A percentile compares a stretch with the other conserved stretches of the same genome.
Evolutionary conservation across 1,140 invertebrate species (phyloP).

Genomic region (Diachasma alloeum): DNA sequence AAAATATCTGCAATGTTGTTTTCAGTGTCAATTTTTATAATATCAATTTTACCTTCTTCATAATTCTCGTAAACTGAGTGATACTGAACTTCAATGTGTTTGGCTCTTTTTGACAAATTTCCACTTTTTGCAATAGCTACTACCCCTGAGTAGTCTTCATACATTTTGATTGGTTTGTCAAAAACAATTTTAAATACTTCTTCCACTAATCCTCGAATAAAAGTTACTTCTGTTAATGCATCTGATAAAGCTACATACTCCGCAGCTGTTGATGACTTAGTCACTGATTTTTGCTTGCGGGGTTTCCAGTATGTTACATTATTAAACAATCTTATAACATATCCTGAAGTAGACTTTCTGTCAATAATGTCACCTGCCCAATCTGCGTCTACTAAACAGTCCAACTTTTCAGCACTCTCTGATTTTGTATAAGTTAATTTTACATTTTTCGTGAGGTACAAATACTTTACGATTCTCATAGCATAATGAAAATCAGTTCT

Average conservation of each 20-base stretch:
- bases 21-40: no score
- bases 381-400: conserved; percentile 37
- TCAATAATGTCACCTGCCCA: no score
- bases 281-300: no score
- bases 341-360: conserved; percentile 37
- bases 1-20: no score
- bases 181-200: conserved; percentile 1
- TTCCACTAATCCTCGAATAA: background rate
- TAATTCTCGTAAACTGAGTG: no score
- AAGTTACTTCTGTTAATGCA: conserved; percentile 20
- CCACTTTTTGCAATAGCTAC: no score
- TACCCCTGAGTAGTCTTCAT: background rate
- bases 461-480: conserved; percentile 20
- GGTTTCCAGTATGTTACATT: conserved; percentile 9
- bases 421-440: conserved; percentile 24
- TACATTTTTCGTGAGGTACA: conserved; percentile 20
- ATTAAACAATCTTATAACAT: conserved; percentile 18
- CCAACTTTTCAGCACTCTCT: conserved; percentile 15
- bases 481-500: conserved; percentile 24
- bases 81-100: no score
- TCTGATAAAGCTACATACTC: conserved; percentile 32
- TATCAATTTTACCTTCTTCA: no score
- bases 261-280: conserved; percentile 23
- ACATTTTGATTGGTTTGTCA: conserved; percentile 14
- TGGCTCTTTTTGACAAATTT: no score